A percentile compares a stretch with the other conserved stretches of the same genome.
Evolutionary conservation across 2,113 vertebrate species (phyloP).

Genomic region (Rhinopomastus cyanomelas): DNA sequence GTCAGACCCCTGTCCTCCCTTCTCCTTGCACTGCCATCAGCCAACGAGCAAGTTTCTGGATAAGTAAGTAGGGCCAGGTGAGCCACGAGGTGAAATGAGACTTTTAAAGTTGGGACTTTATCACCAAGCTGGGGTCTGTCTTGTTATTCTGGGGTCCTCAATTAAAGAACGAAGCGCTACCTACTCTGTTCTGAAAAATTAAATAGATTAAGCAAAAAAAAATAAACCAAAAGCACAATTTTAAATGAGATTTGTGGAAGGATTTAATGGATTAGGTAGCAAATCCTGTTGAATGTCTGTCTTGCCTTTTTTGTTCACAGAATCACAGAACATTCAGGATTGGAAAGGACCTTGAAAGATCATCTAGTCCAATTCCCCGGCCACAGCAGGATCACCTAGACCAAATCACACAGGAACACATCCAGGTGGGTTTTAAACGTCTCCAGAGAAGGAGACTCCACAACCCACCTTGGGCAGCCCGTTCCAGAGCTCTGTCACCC

Average conservation of each 20-base stretch:
- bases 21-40: not conserved
- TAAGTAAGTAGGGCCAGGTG: not conserved
- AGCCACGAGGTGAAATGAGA: not conserved
- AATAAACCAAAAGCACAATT: not conserved
- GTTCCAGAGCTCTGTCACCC: too few species aligned
- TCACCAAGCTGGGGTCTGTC: not conserved
- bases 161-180: not conserved
- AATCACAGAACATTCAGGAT: too few species aligned
- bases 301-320: not conserved
- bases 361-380: too few species aligned
- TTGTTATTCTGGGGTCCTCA: not conserved
- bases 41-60: not conserved
- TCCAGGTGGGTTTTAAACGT: too few species aligned
- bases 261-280: not conserved
- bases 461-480: too few species aligned
- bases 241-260: not conserved
- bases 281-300: not conserved
- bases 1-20: not conserved
- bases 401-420: too few species aligned
- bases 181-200: not conserved
- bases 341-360: too few species aligned
- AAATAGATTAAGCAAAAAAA: too few species aligned
- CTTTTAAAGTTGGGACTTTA: not conserved
- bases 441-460: too few species aligned
- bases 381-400: too few species aligned